Base-by-base conservation (phyloP, 2,888 invertebrate species). In the Drosophila kokeensis region DNA sequence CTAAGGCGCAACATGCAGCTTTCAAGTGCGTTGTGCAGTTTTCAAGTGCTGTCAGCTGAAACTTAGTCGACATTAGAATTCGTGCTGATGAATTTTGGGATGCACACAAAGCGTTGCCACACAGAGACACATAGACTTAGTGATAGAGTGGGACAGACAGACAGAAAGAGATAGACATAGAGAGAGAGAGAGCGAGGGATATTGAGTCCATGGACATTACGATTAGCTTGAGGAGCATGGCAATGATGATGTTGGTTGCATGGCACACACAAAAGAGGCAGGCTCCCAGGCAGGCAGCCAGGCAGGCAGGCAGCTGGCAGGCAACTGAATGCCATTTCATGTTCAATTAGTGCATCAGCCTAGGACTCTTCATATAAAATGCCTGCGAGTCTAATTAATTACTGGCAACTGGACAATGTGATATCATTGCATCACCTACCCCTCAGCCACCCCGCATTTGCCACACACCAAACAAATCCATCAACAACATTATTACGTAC, bases 361-460 rank as follows among this genome's bases (percentile, higher is more conserved):
- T 45, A 70, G 55, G 59, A 69, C 73, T 69, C 78, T 74, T 80
- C 88, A 74, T 70, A 77, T 73, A 76, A 81, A 90, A 90, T 89
- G 87, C 90, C 91, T 87, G 83, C 88, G 69, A 87, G 87, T 90
- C 90, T 90, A 87, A 87, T 87, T 90, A 87, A 87, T 90, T 89
- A 89, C 77, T 66, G 69, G 13, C 15, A 13, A 38, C 42, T 38
- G 55, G 52, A 18, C 65, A 63, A 57, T 32, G 34, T 32, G 40
- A 55, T 66, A 40, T 68, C 15, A 34, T 40, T 13, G 18, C 10
- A 40, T n/a, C 38, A 10, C 8, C 8, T 48, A 60, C 40, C 54
- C 58, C 30, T 0, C 34, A 0, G 4, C 13, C 34, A 7, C 4
- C 4, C 5, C 13, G 8, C 21, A 6, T 30, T 38, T 38, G 18